A percentile compares a stretch with the other conserved stretches of the same genome.
These are phyloP conservation scores for Macropus fuliginosus DNA, from an alignment of 2,797 vertebrate species.

Conservation along the genomic window DNA sequence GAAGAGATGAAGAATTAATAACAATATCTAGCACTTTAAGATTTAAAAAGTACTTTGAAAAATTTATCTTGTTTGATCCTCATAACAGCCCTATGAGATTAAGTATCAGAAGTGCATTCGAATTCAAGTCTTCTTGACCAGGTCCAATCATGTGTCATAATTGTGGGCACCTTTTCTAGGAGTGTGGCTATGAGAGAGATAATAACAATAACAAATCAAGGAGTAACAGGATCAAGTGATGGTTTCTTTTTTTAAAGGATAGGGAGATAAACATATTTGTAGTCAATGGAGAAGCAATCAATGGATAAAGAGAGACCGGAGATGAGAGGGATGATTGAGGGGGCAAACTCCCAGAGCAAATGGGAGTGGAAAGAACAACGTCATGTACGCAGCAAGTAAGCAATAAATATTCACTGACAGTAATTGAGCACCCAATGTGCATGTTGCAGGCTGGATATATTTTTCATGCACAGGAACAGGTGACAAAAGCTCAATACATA, in stretches of 20 bases:
- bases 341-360: background rate
- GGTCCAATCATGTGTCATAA: background rate
- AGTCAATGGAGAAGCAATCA: background rate
- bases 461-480: background rate
- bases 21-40: background rate
- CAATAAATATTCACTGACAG: background rate
- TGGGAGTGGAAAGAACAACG: background rate
- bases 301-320: background rate
- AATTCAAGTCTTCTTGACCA: background rate
- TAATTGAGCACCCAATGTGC: background rate
- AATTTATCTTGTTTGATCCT: background rate
- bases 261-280: background rate
- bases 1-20: background rate
- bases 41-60: background rate
- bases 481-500: too few species aligned
- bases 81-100: background rate
- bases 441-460: background rate
- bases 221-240: background rate
- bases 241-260: background rate
- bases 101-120: too few species aligned
- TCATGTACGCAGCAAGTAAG: background rate
- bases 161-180: background rate
- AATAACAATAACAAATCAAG: background rate
- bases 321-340: too few species aligned
- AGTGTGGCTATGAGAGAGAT: background rate